Percentiles rank a stretch among this genome's conserved stretches.
phyloP scores from a whole-genome alignment of 2,888 invertebrate species.

The Hypena proboscidalis region DNA sequence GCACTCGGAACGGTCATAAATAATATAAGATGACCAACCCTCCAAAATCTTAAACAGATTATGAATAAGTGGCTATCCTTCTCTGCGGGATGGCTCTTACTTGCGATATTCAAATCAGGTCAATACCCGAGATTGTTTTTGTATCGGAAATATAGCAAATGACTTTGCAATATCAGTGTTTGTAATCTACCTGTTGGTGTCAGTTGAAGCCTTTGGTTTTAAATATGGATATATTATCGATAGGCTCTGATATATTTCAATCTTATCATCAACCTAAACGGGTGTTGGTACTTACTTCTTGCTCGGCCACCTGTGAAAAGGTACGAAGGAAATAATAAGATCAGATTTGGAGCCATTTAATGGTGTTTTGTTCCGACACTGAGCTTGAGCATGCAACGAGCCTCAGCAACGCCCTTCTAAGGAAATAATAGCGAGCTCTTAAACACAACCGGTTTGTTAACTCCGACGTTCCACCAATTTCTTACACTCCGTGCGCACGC shows the following conservation, averaged over 20 bases:
- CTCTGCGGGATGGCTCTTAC: conserved; percentile 37
- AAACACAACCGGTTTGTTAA: conserved; percentile 51
- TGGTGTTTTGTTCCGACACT: conserved; percentile 52
- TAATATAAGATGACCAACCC: conserved; percentile 57
- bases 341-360: conserved; percentile 54
- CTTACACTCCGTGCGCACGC: conserved; percentile 43
- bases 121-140: no score
- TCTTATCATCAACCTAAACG: no score
- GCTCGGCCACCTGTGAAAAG: no score
- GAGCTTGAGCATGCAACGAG: conserved; percentile 47
- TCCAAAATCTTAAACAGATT: conserved; percentile 56
- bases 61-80: conserved; percentile 55
- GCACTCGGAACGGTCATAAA: conserved; percentile 50
- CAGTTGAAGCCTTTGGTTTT: no score
- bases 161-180: no score
- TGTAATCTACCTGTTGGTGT: no score
- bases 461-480: conserved; percentile 42
- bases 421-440: conserved; percentile 48
- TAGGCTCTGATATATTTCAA: no score
- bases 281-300: no score
- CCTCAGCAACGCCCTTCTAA: conserved; percentile 37
- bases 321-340: conserved; percentile 56
- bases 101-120: conserved; percentile 53
- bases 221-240: no score
- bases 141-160: no score